A percentile compares a stretch with the other conserved stretches of the same genome.
Evolutionary conservation across 2,797 vertebrate species (phyloP).

Genomic region (Megaceryle alcyon): DNA sequence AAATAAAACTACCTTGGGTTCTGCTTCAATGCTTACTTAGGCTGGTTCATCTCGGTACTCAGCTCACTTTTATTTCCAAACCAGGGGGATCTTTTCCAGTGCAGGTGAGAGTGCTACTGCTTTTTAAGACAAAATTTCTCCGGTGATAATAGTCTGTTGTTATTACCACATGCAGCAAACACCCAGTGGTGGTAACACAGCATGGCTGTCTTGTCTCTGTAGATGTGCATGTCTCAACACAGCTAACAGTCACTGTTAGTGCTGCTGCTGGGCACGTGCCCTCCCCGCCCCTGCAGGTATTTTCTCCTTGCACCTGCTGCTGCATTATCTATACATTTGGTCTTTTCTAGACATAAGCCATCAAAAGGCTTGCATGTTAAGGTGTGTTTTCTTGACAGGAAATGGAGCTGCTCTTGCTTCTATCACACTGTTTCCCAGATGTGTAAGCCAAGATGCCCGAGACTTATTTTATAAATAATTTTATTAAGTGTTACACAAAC

Average conservation of each 20-base stretch:
- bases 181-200: no score
- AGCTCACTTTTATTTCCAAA: neutral
- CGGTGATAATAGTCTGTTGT: neutral
- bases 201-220: fast-evolving
- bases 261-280: neutral
- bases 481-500: slow-evolving; percentile 67
- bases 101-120: neutral
- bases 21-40: neutral
- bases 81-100: neutral
- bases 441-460: neutral
- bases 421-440: neutral
- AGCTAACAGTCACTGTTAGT: neutral
- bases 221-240: fast-evolving
- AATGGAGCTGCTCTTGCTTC: neutral
- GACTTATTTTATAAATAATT: neutral
- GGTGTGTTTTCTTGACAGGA: neutral
- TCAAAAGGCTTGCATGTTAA: neutral
- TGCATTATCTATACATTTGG: neutral
- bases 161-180: neutral
- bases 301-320: neutral
- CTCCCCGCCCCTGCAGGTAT: neutral
- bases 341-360: neutral
- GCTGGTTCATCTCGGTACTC: neutral
- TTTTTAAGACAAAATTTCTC: neutral
- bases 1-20: neutral